phyloP scores from a whole-genome alignment of 2,113 vertebrate genomes.

The Alethe castanea region DNA sequence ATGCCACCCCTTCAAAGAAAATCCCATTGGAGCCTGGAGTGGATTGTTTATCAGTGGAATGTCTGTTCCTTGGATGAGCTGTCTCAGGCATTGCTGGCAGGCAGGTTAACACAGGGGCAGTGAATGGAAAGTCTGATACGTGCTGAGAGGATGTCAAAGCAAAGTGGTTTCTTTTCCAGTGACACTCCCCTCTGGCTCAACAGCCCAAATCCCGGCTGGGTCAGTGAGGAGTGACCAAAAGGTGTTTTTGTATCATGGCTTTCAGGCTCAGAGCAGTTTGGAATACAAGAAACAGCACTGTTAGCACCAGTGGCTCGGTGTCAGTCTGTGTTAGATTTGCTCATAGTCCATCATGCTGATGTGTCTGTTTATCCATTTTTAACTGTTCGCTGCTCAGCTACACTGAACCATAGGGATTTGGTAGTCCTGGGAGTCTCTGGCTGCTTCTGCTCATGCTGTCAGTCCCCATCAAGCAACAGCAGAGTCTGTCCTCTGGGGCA shows the following conservation, averaged over 20 bases:
- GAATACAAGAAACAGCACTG: accelerated
- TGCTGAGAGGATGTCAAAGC: background rate
- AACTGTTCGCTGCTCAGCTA: background rate
- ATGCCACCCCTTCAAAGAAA: accelerated
- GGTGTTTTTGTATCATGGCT: background rate
- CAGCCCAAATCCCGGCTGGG: background rate
- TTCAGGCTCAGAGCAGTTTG: background rate
- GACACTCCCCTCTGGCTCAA: background rate
- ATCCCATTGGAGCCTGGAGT: background rate
- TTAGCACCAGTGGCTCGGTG: background rate
- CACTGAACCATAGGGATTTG: background rate
- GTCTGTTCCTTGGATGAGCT: background rate
- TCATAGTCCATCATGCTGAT: background rate
- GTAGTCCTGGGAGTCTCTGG: background rate
- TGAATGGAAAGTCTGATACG: background rate
- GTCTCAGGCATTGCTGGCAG: background rate
- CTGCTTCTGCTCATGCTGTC: slow-evolving; percentile 11
- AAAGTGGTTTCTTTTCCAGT: background rate
- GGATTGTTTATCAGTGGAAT: background rate
- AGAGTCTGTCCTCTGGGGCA: background rate
- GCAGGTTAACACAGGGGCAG: background rate
- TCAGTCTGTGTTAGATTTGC: background rate
- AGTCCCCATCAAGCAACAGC: background rate
- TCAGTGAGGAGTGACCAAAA: background rate
- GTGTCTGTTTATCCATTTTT: background rate